Evolutionary conservation across 2,888 invertebrate genomes (phyloP), one percentile per base, ranked within the genome.

Genomic region (Aspidapion aeneum): DNA sequence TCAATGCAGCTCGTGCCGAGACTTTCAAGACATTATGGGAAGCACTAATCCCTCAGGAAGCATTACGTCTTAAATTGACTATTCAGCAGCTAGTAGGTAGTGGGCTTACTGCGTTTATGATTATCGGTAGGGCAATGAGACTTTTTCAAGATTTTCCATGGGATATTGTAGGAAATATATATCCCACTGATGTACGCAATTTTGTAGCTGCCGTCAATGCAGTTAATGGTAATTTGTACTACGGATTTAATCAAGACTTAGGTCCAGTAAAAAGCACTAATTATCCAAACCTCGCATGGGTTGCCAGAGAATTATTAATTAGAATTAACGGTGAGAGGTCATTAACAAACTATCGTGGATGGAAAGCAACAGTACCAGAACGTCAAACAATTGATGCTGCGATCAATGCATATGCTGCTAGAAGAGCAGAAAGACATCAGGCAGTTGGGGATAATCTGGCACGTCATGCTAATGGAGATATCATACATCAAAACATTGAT

Each of bases 231-330:
- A 57, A 57, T 17, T 3, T n/a, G 2, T 57, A 35, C 35, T 57
- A 57, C 21, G 57, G 57, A 7, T 57, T 57, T 22, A 3, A 35
- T 9, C 16, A 21, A 16, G 57, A 57, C n/a, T 17, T 57, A 17
- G 57, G 57, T 17, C 22, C 57, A 12, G 57, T 12, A 17, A 21
- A 21, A 22, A 22, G 35, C 35, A 57, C 57, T 9, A 2, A 22
- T 16, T 57, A 17, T 17, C 3, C 5, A 3, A 57, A 35, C n/a
- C 18, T 57, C n/a, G 21, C 35, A 22, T 57, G 22, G 9, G 57
- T 57, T 17, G 57, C 57, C 5, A 57, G 22, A 57, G 57, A 57
- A 18, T 16, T 57, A 16, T 7, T 21, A 5, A 35, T 57, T 7
- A 3, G 22, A 22, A 18, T 57, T 7, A n/a, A 18, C 2, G 57